Conservation (phyloP, 2,888 invertebrate species). For the Protodeltote pygarga region DNA sequence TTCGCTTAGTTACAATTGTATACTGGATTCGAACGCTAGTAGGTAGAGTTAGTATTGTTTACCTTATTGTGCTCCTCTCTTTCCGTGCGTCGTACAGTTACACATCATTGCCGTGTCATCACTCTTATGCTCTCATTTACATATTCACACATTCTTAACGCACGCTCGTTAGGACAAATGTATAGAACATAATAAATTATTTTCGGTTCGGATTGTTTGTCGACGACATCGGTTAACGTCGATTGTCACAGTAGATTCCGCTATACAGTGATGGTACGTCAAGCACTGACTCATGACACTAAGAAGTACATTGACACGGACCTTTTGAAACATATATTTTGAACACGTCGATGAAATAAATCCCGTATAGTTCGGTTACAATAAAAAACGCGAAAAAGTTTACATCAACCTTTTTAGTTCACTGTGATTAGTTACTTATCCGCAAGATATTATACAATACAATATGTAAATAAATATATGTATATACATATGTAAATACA, state of each 20-base stretch:
- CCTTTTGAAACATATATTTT: slow-evolving; percentile 48
- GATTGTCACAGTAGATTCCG: slow-evolving; percentile 54
- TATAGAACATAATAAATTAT: slow-evolving; percentile 42
- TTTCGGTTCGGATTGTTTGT: slow-evolving; percentile 39
- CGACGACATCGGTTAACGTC: slow-evolving; percentile 27
- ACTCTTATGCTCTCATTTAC: slow-evolving; percentile 33
- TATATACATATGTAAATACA: too few species aligned
- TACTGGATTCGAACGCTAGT: background rate
- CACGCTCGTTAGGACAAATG: slow-evolving; percentile 17
- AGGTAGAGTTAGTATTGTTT: background rate
- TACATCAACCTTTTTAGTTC: slow-evolving; percentile 3
- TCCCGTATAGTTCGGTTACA: slow-evolving; percentile 31
- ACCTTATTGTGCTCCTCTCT: slow-evolving; percentile 1
- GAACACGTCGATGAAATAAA: slow-evolving; percentile 50
- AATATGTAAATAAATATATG: too few species aligned
- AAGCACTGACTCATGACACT: slow-evolving; percentile 60
- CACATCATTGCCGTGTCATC: slow-evolving; percentile 26
- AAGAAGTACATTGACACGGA: slow-evolving; percentile 67
- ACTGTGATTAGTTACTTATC: slow-evolving; percentile 1
- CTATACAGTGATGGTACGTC: slow-evolving; percentile 51
- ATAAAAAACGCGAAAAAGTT: slow-evolving; percentile 10
- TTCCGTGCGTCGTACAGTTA: slow-evolving; percentile 4
- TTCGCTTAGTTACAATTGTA: slow-evolving; percentile 12
- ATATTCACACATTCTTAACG: slow-evolving; percentile 33
- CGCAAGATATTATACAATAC: too few species aligned